These are phyloP conservation scores for Nyctibius grandis DNA, from an alignment of 2,797 vertebrate species.

Conservation along the genomic window DNA sequence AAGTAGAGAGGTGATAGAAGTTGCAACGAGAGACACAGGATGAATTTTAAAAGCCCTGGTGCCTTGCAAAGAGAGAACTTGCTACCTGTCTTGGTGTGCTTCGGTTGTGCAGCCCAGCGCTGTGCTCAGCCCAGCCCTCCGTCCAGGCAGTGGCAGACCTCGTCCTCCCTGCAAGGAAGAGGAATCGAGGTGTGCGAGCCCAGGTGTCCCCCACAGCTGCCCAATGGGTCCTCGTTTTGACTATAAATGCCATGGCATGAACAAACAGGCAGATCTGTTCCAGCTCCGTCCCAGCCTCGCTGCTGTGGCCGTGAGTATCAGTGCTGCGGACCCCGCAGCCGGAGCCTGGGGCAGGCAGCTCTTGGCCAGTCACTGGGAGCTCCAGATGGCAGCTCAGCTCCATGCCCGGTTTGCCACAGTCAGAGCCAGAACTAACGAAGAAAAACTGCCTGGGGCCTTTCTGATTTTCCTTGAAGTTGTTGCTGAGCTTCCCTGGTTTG, in stretches of 20 bases:
- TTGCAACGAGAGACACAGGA: background rate
- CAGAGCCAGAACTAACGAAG: background rate
- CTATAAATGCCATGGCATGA: background rate
- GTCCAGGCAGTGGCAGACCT: background rate
- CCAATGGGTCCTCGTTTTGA: rapidly evolving
- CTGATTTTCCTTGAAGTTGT: background rate
- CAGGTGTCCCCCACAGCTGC: background rate
- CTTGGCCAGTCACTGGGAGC: background rate
- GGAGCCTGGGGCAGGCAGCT: background rate
- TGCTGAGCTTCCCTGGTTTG: background rate
- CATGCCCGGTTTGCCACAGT: background rate
- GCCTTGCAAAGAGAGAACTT: background rate
- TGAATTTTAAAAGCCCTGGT: background rate
- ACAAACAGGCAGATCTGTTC: background rate
- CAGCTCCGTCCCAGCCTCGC: background rate
- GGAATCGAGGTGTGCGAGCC: background rate
- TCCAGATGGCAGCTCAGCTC: background rate
- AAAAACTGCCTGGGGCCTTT: background rate
- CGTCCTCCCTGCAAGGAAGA: background rate
- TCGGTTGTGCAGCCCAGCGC: rapidly evolving
- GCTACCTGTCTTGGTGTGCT: background rate
- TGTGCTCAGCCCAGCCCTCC: background rate
- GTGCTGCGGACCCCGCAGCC: background rate
- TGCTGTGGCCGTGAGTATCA: background rate
- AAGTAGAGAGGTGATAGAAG: background rate